Percentiles rank a stretch among this genome's conserved stretches.
These are phyloP conservation scores for Homalodisca vitripennis DNA, from an alignment of 1,140 invertebrate species.

Conservation along the genomic window DNA sequence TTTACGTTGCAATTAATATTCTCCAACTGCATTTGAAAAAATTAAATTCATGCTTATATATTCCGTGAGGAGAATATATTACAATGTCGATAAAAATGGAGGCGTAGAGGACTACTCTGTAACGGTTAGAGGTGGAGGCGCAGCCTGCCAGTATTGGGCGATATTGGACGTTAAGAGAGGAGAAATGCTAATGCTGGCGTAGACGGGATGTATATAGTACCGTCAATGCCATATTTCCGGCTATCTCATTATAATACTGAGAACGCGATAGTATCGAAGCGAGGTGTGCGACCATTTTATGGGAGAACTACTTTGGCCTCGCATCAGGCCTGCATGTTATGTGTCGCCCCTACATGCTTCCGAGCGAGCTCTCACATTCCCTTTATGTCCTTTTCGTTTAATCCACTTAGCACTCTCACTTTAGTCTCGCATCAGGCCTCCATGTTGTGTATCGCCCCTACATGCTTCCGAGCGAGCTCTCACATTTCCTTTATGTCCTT, in stretches of 20 bases:
- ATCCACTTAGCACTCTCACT: no score
- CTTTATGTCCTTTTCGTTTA: neutral
- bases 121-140: no score
- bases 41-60: no score
- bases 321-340: neutral
- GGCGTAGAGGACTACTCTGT: no score
- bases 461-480: neutral
- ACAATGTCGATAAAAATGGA: no score
- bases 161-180: neutral
- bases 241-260: constrained; percentile 11
- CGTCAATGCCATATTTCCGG: constrained; percentile 9
- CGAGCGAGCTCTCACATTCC: neutral
- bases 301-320: neutral
- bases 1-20: no score
- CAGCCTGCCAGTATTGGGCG: neutral
- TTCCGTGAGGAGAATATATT: no score
- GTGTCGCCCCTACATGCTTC: neutral
- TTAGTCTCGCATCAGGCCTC: neutral
- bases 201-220: constrained; percentile 3
- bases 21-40: no score
- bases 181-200: neutral
- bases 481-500: neutral
- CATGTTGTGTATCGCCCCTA: neutral
- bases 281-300: no score
- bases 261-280: constrained; percentile 5